phyloP scores from a whole-genome alignment of 2,797 vertebrate species.

The Centroberyx gerrardi region DNA sequence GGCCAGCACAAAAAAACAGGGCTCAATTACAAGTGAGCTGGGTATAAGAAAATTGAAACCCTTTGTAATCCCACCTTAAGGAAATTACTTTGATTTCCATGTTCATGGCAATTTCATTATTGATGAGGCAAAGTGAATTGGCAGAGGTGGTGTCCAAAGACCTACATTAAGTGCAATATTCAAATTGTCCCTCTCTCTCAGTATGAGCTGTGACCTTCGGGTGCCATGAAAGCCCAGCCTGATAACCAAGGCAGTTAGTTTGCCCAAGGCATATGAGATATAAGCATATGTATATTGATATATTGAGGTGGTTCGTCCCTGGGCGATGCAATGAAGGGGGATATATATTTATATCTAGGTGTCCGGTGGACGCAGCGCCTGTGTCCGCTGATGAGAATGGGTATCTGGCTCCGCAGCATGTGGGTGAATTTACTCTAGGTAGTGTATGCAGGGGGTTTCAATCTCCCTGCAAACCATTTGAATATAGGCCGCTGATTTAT shows the following conservation, averaged over 20 bases:
- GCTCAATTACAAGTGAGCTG: conserved; percentile 62
- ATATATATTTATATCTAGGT: conserved; percentile 81
- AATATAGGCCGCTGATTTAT: conserved; percentile 89
- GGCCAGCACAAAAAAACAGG: conserved; percentile 43
- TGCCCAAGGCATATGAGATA: conserved; percentile 78
- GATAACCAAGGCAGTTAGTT: conserved; percentile 78
- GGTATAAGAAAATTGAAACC: conserved; percentile 69
- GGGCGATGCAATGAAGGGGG: conserved; percentile 76
- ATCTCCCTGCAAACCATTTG: conserved; percentile 87
- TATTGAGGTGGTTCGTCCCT: conserved; percentile 84
- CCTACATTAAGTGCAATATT: conserved; percentile 81
- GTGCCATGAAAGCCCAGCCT: conserved; percentile 74
- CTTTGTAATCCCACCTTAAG: conserved; percentile 71
- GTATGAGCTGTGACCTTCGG: conserved; percentile 83
- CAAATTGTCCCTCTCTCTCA: conserved; percentile 71
- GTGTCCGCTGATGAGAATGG: conserved; percentile 86
- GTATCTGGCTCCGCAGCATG: conserved; percentile 70
- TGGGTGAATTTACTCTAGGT: conserved; percentile 83
- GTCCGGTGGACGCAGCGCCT: conserved; percentile 78
- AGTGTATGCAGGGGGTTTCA: conserved; percentile 82
- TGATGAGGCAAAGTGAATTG: conserved; percentile 82
- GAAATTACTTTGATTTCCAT: conserved; percentile 79
- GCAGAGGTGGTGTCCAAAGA: conserved; percentile 76
- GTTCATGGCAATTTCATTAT: conserved; percentile 80
- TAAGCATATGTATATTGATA: conserved; percentile 87